Base-by-base conservation (phyloP, 2,888 invertebrate species). In the Epinotia nisella region DNA sequence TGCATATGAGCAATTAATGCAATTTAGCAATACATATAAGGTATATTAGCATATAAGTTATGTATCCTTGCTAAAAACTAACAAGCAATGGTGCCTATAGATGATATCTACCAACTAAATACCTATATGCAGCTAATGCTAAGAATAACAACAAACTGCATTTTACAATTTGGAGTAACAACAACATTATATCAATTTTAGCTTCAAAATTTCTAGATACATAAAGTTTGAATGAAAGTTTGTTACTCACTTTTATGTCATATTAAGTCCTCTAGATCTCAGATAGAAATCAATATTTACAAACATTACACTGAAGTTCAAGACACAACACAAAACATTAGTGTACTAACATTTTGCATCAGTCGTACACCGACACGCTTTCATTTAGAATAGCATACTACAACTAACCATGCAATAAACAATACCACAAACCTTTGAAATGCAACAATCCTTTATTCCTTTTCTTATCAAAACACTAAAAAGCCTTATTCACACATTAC, bases 371-470 rank as follows among this genome's bases (percentile, higher is more conserved):
- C n/a, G n/a, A 53, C 17, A 55, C n/a, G 55, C 41, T 24, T 53
- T 19, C 41, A 21, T 56, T 66, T 66, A 21, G 11, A 56, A 21
- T n/a, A 53, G 21, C 39, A n/a, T 9, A 39, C 41, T 56, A 67
- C 29, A n/a, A 15, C 7, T 51, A 66, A 24, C 24, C 55, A 29
- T 45, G 35, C 45, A 35, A 69, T 64, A n/a, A 59, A 62, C 15
- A 49, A 45, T 17, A 56, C 49, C 55, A 80, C 82, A 68, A 74
- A 82, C 82, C 69, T 69, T 61, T 41, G 9, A 68, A 56, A 49
- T 41, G 24, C 19, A 41, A n/a, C 64, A 69, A 73, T 73, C 73
- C 73, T 64, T 59, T 72, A 69, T 69, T 73, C 73, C 73, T 64
- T 59, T 72, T 56, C 35, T 69, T 73, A 69, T 73, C 65, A 60